phyloP scores from a whole-genome alignment of 2,113 vertebrate genomes.

The Ciconia stormi region DNA sequence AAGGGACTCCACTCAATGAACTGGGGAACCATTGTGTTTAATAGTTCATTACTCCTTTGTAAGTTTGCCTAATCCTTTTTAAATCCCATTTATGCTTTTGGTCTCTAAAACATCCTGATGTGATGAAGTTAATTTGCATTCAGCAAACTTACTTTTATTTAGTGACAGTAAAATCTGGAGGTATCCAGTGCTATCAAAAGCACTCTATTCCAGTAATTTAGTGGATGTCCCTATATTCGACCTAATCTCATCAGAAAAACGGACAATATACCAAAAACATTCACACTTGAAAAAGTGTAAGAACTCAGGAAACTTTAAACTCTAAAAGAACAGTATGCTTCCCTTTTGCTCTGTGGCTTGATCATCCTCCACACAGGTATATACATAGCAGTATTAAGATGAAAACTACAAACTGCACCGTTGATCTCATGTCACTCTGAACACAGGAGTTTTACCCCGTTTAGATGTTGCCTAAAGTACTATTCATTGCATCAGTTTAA shows the following conservation, averaged over 20 bases:
- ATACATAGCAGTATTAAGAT: not conserved
- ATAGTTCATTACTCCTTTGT: not conserved
- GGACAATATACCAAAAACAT: not conserved
- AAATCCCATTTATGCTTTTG: not conserved
- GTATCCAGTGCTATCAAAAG: not conserved
- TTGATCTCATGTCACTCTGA: not conserved
- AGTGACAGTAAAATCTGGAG: not conserved
- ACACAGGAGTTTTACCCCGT: not conserved
- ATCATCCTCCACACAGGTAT: not conserved
- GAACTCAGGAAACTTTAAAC: not conserved
- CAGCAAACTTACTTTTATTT: not conserved
- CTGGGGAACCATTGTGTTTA: not conserved
- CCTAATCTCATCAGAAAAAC: not conserved
- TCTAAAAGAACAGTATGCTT: not conserved
- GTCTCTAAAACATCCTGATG: not conserved
- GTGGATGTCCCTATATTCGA: not conserved
- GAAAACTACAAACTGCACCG: not conserved
- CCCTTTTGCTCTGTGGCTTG: not conserved
- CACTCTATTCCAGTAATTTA: not conserved
- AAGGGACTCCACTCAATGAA: not conserved
- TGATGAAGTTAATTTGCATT: not conserved
- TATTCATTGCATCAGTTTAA: not conserved
- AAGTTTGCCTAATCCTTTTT: not conserved
- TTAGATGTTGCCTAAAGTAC: not conserved
- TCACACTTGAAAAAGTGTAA: not conserved